A percentile compares a stretch with the other conserved stretches of the same genome.
Conservation (phyloP, 2,888 invertebrate genomes). For the Sympetrum striolatum region DNA sequence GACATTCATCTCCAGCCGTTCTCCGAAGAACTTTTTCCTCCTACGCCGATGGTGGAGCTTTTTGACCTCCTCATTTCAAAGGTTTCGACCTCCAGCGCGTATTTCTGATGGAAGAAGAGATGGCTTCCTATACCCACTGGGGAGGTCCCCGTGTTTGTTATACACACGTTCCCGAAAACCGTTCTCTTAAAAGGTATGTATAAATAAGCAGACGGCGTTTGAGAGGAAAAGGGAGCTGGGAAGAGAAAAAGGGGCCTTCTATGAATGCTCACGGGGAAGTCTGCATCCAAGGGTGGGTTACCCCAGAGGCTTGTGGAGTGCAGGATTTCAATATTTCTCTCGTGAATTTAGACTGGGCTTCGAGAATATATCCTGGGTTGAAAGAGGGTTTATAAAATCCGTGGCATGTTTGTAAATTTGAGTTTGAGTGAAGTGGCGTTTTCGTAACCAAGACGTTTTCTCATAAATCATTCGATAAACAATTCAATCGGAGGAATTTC, state of each 20-base stretch:
- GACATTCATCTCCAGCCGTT: not conserved
- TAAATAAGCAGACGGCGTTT: not conserved
- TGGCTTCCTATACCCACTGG: not conserved
- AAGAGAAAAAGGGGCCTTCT: not conserved
- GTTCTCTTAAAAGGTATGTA: not conserved
- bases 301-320: not conserved
- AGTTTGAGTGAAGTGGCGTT: not conserved
- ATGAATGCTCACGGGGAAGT: not conserved
- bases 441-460: too few relatives aligned
- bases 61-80: not conserved
- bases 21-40: not conserved
- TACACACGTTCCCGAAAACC: not conserved
- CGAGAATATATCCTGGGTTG: not conserved
- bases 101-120: not conserved
- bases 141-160: not conserved
- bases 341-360: not conserved
- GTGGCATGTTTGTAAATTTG: not conserved
- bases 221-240: not conserved
- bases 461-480: too few relatives aligned
- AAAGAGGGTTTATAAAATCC: not conserved
- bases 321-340: not conserved
- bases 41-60: not conserved
- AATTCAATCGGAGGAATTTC: too few relatives aligned
- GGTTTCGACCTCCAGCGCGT: not conserved
- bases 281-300: not conserved